Percentiles rank a stretch among this genome's conserved stretches.
These are phyloP conservation scores for Eucidaris tribuloides DNA, from an alignment of 35 echinoderm and acorn worm species.

Conservation along the genomic window DNA sequence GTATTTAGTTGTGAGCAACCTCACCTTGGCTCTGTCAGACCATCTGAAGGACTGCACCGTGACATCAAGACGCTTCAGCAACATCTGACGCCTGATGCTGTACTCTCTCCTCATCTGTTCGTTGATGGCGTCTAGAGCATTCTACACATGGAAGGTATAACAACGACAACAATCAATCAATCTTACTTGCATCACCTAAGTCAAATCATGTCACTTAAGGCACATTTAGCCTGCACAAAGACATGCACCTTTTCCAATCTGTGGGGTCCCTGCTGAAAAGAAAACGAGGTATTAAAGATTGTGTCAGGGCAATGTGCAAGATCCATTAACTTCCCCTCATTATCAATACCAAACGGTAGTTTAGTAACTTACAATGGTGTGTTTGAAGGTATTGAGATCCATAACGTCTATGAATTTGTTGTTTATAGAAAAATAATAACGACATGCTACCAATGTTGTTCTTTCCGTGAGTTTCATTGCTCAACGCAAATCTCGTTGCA, in stretches of 20 bases:
- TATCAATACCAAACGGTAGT: too few species aligned
- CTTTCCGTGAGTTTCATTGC: too few species aligned
- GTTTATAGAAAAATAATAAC: too few species aligned
- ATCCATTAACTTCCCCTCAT: too few species aligned
- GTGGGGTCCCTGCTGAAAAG: background rate
- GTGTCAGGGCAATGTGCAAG: background rate
- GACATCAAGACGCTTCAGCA: conserved; percentile 91
- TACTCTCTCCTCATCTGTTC: conserved; percentile 82
- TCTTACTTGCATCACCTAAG: background rate
- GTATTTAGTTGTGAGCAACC: background rate
- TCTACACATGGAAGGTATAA: conserved; percentile 37
- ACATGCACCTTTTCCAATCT: background rate
- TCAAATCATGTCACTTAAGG: background rate
- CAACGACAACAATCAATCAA: background rate
- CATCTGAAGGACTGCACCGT: conserved; percentile 95
- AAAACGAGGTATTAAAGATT: background rate
- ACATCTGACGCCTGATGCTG: conserved; percentile 81
- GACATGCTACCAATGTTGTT: too few species aligned
- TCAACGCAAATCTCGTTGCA: too few species aligned
- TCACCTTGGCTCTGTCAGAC: conserved; percentile 90
- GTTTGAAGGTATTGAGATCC: too few species aligned
- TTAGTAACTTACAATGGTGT: background rate
- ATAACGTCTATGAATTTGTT: too few species aligned
- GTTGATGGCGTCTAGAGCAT: conserved; percentile 77
- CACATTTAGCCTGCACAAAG: background rate